Base-by-base conservation (phyloP, 2,797 vertebrate species). In the Pipistrellus pygmaeus region DNA sequence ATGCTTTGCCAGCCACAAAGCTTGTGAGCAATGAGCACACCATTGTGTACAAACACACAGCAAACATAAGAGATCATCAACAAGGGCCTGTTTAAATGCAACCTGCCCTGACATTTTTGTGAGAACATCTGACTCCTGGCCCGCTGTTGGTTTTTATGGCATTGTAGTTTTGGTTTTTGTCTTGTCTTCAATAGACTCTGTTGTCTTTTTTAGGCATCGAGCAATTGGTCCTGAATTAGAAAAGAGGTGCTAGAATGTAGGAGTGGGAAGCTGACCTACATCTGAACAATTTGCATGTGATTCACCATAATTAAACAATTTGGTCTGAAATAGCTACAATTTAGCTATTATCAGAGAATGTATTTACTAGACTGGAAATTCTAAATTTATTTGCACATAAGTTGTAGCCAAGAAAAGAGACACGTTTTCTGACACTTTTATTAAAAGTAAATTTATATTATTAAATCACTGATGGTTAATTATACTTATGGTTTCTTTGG, bases 271-370 rank as follows among this genome's bases (percentile, higher is more conserved):
- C 32, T 96, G 91, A 96, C 94, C 95, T 93, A 95, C 90, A 96
- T 96, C 92, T 95, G 96, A 96, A 94, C 62, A 86, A 96, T 96
- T 71, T 95, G 78, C 95, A 93, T 94, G 85, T 96, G 95, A 96
- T 95, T 97, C 93, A 95, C 90, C 69, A 95, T 94, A 95, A 93
- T 97, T 96, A 96, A 96, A 95, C 91, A 95, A 97, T 95, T 96
- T 93, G 66, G 78, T 81, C 95, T 69, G 91, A 92, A 97, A 97
- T 95, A 93, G 77, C 91, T 96, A 83, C 85, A 96, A 96, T 97
- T 97, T 96, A 95, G 93, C 94, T 95, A 97, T 97, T 96, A 97
- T 91, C 77, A 69, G 88, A 95, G 85, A 95, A 95, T 94, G 85
- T 94, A 96, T 92, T 95, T 96, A 96, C 89, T 96, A 95, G 81